A percentile compares a stretch with the other conserved stretches of the same genome.
These are phyloP conservation scores for Galaxea fascicularis DNA, from an alignment of 92 coral and sea anemone species.

Conservation along the genomic window DNA sequence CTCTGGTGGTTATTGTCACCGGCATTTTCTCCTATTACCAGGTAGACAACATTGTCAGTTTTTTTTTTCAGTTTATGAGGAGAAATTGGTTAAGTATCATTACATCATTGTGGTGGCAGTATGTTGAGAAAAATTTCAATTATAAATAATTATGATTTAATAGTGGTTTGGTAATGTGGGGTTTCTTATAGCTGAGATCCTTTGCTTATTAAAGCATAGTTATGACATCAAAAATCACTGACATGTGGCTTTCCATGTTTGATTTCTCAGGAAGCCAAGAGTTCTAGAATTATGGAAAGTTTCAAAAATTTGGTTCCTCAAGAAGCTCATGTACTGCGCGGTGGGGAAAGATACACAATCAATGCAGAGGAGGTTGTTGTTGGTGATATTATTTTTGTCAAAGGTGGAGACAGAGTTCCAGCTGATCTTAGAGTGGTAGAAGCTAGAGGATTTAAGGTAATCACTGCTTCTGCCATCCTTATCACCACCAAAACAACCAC, in stretches of 20 bases:
- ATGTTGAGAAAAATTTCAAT: no score
- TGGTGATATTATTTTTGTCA: conserved; percentile 93
- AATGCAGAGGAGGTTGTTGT: conserved; percentile 93
- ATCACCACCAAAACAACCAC: no score
- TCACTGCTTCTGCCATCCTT: no score
- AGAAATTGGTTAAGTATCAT: no score
- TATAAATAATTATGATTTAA: no score
- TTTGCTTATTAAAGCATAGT: not conserved
- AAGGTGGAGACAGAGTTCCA: conserved; percentile 94
- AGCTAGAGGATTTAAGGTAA: conserved; percentile 96
- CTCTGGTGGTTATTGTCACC: conserved; percentile 89
- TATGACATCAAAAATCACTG: not conserved
- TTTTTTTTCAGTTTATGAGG: no score
- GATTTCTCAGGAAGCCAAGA: conserved; percentile 86
- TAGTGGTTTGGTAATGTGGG: no score
- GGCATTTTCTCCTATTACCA: conserved; percentile 96
- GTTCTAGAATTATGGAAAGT: conserved; percentile 98
- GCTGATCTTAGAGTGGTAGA: conserved; percentile 94
- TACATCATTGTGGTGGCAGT: not conserved
- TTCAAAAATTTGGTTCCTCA: conserved; percentile 98
- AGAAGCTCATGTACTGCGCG: conserved; percentile 89
- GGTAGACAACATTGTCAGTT: conserved; percentile 41
- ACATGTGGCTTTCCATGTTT: not conserved
- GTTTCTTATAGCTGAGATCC: no score
- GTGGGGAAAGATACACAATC: conserved; percentile 77